Evolutionary conservation across 2,797 vertebrate genomes (phyloP), one percentile per base, ranked within the genome.

Genomic region (Alfaro cultratus): DNA sequence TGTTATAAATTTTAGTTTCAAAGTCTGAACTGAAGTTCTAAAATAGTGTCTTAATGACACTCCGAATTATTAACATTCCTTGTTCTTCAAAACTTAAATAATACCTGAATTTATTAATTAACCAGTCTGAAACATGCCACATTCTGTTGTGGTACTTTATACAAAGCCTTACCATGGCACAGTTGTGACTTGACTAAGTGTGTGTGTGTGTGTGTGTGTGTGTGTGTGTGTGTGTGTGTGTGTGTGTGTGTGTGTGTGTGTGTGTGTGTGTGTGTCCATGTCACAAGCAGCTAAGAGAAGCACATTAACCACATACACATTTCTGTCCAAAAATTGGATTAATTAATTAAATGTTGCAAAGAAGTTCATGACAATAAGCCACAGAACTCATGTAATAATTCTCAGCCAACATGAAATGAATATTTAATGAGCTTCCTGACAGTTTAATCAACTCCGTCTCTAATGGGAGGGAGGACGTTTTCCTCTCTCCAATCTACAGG

Each of bases 401-500:
- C 87, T 92, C 81, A 77, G 86, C 85, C 84, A 82, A 86, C 75
- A 90, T 88, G 87, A 86, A 83, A 87, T 93, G 79, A 92, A 95
- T 93, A 89, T 92, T 93, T 95, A 91, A 94, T 91, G 86, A 89
- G 83, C 86, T 79, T 85, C 83, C 85, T 93, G 93, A 94, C 93
- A 94, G 91, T 93, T 95, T 94, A 94, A 94, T 96, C 92, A 94
- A 91, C 86, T 86, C 73, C 23, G 73, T 89, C 86, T 92, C 82
- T 92, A 93, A 92, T 89, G 84, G 90, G 83, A 76, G 82, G 88
- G 82, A 76, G 86, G 76, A 83, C 39, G 74, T 81, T 85, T 87
- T 80, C 6, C 15, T 90, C 84, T 85, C 76, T 83, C 55, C 68
- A 75, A 81, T 87, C 86, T 81, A 81, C 67, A 46, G 81, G 78